Evolutionary conservation across 2,888 invertebrate genomes (phyloP).

Genomic region (Desoria tigrina): DNA sequence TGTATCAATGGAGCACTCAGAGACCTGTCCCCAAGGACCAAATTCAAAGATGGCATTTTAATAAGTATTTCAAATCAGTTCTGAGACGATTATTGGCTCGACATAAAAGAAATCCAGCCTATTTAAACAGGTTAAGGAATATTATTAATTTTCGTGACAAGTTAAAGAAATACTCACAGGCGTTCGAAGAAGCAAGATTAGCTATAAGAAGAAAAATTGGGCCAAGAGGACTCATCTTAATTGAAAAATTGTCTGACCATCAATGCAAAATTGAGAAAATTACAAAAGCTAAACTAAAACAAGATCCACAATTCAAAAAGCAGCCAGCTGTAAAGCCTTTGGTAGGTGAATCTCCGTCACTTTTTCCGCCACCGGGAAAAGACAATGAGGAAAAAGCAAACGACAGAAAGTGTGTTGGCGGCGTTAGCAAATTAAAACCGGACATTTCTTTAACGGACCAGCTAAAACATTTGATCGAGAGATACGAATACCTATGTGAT

Average conservation of each 20-base stretch:
- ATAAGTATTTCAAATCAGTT: conserved; percentile 28
- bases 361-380: background rate
- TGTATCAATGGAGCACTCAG: conserved; percentile 43
- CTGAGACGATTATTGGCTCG: conserved; percentile 24
- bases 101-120: conserved; percentile 26
- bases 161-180: conserved; percentile 34
- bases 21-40: conserved; percentile 33
- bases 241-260: conserved; percentile 15
- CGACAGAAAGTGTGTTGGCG: too few relatives aligned
- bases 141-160: conserved; percentile 17
- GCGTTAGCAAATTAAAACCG: too few relatives aligned
- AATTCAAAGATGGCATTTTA: conserved; percentile 37
- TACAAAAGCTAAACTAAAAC: background rate
- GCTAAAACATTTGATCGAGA: too few relatives aligned
- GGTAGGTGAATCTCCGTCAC: background rate
- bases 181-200: conserved; percentile 34
- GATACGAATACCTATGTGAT: too few relatives aligned
- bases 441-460: too few relatives aligned
- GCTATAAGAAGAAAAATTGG: conserved; percentile 37
- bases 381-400: too few relatives aligned
- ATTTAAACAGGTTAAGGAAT: conserved; percentile 19
- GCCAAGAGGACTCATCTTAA: conserved; percentile 21
- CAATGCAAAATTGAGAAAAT: conserved; percentile 12
- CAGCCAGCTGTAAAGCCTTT: background rate
- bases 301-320: background rate